Percentiles rank a stretch among this genome's conserved stretches.
These are phyloP conservation scores for Drosophila triauraria DNA, from an alignment of 1,140 invertebrate species.

Conservation along the genomic window DNA sequence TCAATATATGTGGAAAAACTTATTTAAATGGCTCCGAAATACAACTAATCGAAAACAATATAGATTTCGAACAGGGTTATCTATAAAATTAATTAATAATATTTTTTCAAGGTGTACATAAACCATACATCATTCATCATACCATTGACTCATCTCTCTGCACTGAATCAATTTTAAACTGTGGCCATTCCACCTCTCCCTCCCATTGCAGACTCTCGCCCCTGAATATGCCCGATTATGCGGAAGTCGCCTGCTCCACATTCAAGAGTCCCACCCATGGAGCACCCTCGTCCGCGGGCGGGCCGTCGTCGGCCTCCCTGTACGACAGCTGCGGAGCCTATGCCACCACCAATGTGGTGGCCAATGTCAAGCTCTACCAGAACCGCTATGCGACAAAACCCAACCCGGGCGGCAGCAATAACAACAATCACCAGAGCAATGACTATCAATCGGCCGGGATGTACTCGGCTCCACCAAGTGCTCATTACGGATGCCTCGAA, in stretches of 20 bases:
- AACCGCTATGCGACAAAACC: constrained; percentile 78
- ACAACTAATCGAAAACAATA: too few relatives aligned
- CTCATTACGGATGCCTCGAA: constrained; percentile 77
- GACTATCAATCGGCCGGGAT: constrained; percentile 80
- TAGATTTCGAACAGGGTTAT: too few relatives aligned
- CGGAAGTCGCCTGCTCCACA: constrained; percentile 85
- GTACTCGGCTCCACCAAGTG: constrained; percentile 81
- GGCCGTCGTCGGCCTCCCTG: constrained; percentile 59
- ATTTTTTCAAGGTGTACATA: background rate
- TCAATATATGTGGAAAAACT: too few relatives aligned
- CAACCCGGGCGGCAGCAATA: constrained; percentile 37
- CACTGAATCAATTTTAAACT: constrained; percentile 54
- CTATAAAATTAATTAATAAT: too few relatives aligned
- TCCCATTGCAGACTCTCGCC: constrained; percentile 75
- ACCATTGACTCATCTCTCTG: background rate
- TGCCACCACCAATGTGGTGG: constrained; percentile 84
- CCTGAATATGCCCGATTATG: constrained; percentile 86
- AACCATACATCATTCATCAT: background rate
- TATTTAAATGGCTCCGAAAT: too few relatives aligned
- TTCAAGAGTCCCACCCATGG: constrained; percentile 81
- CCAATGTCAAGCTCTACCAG: constrained; percentile 84
- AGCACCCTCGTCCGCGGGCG: constrained; percentile 19
- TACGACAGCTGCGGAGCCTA: constrained; percentile 85
- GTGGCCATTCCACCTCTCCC: constrained; percentile 20
- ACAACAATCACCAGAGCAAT: constrained; percentile 60